These are phyloP conservation scores for Hemiscyllium ocellatum DNA, from an alignment of 2,113 vertebrate species.

Conservation along the genomic window DNA sequence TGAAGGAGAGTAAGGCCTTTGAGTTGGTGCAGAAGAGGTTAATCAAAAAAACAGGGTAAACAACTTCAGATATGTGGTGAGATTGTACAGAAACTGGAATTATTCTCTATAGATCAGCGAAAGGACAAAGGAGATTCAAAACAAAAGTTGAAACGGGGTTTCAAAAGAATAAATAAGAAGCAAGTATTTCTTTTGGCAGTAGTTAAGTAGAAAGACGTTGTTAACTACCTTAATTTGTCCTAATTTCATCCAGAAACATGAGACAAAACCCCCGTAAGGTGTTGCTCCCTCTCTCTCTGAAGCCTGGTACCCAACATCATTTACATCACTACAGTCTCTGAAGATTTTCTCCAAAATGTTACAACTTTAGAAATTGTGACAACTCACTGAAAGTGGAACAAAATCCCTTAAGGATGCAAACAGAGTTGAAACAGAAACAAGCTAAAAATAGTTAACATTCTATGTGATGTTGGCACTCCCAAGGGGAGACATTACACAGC, in stretches of 20 bases:
- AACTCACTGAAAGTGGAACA: not conserved
- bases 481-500: not conserved
- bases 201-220: not conserved
- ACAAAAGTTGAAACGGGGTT: not conserved
- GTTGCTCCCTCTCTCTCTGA: not conserved
- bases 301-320: not conserved
- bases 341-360: not conserved
- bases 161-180: not conserved
- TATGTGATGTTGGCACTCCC: not conserved
- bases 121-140: not conserved
- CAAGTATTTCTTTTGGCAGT: not conserved
- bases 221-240: not conserved
- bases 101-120: not conserved
- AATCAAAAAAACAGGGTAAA: not conserved
- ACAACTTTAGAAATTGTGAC: not conserved
- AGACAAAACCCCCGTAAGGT: not conserved
- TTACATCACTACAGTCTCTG: not conserved
- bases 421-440: not conserved
- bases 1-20: not conserved
- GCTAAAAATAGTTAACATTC: slow-evolving; percentile 12
- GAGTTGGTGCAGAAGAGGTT: not conserved
- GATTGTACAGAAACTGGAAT: not conserved
- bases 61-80: not conserved
- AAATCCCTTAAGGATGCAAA: not conserved
- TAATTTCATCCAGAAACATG: not conserved